phyloP scores from a whole-genome alignment of 1,140 invertebrate genomes.

The Caenorhabditis elegans region DNA sequence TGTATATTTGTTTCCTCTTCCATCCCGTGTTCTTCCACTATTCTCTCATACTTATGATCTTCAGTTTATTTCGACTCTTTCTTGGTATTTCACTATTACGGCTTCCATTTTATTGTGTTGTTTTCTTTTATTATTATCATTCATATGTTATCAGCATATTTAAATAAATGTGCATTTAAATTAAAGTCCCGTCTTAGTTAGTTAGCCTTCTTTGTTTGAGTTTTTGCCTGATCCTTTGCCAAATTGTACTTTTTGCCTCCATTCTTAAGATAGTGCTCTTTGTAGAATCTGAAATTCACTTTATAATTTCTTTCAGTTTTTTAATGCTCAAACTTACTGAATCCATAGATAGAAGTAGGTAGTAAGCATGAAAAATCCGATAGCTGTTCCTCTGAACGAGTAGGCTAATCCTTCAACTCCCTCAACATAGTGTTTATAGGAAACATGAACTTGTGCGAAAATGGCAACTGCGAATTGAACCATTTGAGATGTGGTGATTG shows the following conservation, averaged over 20 bases:
- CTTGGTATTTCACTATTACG: background rate
- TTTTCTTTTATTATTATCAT: no score
- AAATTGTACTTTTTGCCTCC: slow-evolving; percentile 63
- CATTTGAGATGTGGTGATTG: slow-evolving; percentile 71
- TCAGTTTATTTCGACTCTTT: background rate
- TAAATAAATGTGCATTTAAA: no score
- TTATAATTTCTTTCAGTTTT: background rate
- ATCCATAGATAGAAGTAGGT: slow-evolving; percentile 64
- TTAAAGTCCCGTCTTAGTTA: background rate
- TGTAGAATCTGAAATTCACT: slow-evolving; percentile 54
- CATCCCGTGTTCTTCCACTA: background rate
- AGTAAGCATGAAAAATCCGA: slow-evolving; percentile 62
- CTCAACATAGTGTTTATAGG: slow-evolving; percentile 36
- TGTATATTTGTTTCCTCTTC: no score
- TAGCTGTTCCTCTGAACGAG: slow-evolving; percentile 54
- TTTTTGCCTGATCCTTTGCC: slow-evolving; percentile 43
- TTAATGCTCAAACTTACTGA: slow-evolving; percentile 36
- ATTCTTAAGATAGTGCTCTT: slow-evolving; percentile 55
- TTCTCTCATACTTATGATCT: background rate
- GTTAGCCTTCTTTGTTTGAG: background rate
- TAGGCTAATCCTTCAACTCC: slow-evolving; percentile 51
- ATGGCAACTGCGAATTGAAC: slow-evolving; percentile 58
- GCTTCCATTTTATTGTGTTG: background rate
- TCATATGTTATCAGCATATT: no score
- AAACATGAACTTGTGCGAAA: slow-evolving; percentile 57